Conservation (phyloP, 2,113 vertebrate species). For the Numenius arquata region DNA sequence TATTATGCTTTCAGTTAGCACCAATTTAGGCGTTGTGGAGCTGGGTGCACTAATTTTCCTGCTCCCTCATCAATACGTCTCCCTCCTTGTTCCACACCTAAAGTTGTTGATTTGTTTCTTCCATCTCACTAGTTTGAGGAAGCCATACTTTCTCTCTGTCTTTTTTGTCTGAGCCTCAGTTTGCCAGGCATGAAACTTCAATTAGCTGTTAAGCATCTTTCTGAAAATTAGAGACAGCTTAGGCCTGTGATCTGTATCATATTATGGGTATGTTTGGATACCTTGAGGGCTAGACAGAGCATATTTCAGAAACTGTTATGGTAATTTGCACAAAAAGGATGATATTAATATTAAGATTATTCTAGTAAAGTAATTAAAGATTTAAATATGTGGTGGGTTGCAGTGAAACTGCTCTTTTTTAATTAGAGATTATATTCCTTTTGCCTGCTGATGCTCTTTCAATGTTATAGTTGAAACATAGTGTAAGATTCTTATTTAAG, state of each 20-base stretch:
- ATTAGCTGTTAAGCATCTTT: conserved; percentile 71
- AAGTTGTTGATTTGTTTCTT: background rate
- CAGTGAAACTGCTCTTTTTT: conserved; percentile 50
- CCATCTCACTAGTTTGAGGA: background rate
- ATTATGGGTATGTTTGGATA: conserved; percentile 44
- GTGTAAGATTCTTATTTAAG: background rate
- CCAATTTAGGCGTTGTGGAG: background rate
- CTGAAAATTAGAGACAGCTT: conserved; percentile 63
- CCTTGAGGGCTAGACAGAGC: conserved; percentile 58
- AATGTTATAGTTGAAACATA: conserved; percentile 8
- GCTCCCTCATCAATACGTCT: background rate
- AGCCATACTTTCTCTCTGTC: background rate
- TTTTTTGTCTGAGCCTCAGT: background rate
- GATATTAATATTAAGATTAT: conserved; percentile 66
- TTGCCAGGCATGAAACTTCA: conserved; percentile 28
- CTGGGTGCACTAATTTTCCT: background rate
- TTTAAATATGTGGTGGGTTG: conserved; percentile 54
- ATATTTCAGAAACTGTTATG: conserved; percentile 59
- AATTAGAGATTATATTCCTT: conserved; percentile 46
- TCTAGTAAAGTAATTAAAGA: conserved; percentile 66
- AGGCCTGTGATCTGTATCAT: conserved; percentile 57
- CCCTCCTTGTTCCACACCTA: background rate
- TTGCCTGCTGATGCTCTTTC: conserved; percentile 4
- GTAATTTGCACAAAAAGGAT: conserved; percentile 60
- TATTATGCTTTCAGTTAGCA: background rate